Percentiles rank a stretch among this genome's conserved stretches.
These are phyloP conservation scores for Pungitius pungitius DNA, from an alignment of 2,113 vertebrate species.

Conservation along the genomic window DNA sequence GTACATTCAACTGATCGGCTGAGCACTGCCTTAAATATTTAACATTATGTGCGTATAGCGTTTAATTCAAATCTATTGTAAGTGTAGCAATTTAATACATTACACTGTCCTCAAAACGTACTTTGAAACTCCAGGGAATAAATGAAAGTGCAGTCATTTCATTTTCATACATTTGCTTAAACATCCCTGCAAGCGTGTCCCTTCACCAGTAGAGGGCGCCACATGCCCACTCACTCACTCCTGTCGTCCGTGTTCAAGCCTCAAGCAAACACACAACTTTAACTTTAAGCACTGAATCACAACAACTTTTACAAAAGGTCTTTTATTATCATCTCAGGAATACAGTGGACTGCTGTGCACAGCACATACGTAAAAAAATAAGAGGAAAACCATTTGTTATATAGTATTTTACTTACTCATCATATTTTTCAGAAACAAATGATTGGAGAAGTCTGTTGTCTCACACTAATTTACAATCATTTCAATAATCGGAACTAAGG, in stretches of 20 bases:
- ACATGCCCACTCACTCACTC: neutral
- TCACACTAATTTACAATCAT: slow-evolving; percentile 88
- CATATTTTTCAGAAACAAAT: slow-evolving; percentile 84
- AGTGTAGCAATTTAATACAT: neutral
- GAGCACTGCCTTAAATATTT: neutral
- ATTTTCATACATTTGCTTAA: neutral
- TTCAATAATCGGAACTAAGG: slow-evolving; percentile 84
- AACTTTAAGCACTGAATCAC: slow-evolving; percentile 46
- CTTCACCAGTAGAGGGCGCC: slow-evolving; percentile 49
- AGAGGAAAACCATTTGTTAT: slow-evolving; percentile 87
- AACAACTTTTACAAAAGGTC: slow-evolving; percentile 83
- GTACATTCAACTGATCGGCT: neutral
- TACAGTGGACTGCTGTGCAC: slow-evolving; percentile 92
- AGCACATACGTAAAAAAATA: slow-evolving; percentile 98
- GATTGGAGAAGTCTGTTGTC: slow-evolving; percentile 84
- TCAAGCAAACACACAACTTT: neutral
- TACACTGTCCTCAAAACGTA: neutral
- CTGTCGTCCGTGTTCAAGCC: neutral
- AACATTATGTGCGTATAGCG: neutral
- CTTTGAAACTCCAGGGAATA: neutral
- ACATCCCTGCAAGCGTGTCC: neutral
- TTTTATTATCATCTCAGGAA: slow-evolving; percentile 87
- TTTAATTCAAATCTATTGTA: neutral
- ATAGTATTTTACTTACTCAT: slow-evolving; percentile 80
- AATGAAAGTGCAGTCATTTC: neutral